These are phyloP conservation scores for Montipora efflorescens DNA, from an alignment of 64 coral and sea anemone genomes.

Conservation along the genomic window DNA sequence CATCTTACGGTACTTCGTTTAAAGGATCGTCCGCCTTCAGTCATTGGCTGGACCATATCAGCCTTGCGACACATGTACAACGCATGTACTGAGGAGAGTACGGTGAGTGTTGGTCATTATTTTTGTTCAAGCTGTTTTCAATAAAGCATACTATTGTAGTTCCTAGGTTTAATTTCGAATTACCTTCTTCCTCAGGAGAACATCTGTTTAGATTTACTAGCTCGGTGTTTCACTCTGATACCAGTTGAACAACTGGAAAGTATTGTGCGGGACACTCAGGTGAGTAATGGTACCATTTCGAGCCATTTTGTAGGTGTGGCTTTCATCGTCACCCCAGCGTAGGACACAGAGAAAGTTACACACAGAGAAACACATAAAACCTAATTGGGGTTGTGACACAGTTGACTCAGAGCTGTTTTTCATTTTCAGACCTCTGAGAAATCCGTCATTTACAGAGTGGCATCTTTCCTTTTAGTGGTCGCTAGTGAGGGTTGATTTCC, in stretches of 20 bases:
- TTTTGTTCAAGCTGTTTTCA: neutral
- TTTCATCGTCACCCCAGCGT: neutral
- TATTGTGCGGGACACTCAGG: slow-evolving; percentile 1
- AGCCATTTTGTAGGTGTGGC: neutral
- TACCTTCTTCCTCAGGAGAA: neutral
- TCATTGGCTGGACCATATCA: slow-evolving; percentile 60
- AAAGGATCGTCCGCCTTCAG: slow-evolving; percentile 60
- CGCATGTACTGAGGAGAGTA: neutral
- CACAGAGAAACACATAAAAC: too few relatives aligned
- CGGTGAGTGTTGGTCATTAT: neutral
- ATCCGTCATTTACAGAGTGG: too few relatives aligned
- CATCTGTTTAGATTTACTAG: slow-evolving; percentile 9
- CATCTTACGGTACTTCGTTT: slow-evolving; percentile 62
- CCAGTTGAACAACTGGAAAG: slow-evolving; percentile 5
- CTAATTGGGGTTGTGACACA: too few relatives aligned
- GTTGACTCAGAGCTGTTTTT: too few relatives aligned
- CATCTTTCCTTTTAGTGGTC: too few relatives aligned
- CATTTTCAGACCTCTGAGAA: too few relatives aligned
- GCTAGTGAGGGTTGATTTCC: too few relatives aligned
- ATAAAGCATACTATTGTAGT: too few relatives aligned
- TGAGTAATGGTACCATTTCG: neutral
- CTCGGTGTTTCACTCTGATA: slow-evolving; percentile 31
- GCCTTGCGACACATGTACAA: slow-evolving; percentile 36
- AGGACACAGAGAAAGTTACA: too few relatives aligned
- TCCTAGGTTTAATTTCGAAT: neutral